phyloP scores from a whole-genome alignment of 1,140 invertebrate species.

The Hetaerina americana region DNA sequence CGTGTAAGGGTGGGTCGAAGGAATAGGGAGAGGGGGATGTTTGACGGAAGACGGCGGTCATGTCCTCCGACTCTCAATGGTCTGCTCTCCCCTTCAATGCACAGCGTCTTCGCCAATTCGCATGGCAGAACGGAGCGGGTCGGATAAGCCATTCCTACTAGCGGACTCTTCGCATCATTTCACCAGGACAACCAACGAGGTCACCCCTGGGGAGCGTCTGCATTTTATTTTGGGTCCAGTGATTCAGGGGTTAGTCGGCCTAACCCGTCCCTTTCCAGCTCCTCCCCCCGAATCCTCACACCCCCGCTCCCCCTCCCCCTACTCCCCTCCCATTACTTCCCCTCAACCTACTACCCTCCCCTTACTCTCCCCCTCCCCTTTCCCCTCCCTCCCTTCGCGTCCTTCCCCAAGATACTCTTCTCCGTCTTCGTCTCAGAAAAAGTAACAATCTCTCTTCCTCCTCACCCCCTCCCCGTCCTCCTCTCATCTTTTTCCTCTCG shows the following conservation, averaged over 20 bases:
- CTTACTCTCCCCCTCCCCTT: not conserved
- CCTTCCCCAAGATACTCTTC: no score
- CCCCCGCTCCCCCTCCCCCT: not conserved
- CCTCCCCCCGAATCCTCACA: not conserved
- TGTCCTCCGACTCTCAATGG: not conserved
- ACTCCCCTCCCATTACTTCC: not conserved
- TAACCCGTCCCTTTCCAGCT: not conserved
- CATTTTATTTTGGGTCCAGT: not conserved
- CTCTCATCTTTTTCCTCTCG: no score
- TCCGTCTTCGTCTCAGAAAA: no score
- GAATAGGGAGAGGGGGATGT: no score
- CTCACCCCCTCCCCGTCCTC: no score
- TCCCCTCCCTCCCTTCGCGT: not conserved
- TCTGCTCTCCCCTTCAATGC: no score
- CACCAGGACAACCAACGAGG: not conserved
- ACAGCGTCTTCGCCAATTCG: not conserved
- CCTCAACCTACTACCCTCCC: not conserved
- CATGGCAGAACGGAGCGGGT: not conserved
- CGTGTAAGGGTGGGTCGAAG: no score
- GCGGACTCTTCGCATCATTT: not conserved
- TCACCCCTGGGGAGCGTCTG: not conserved
- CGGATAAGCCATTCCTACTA: not conserved
- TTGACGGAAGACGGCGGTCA: no score
- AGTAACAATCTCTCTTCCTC: no score
- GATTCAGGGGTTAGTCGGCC: not conserved